These are phyloP conservation scores for Drosophila bipectinata DNA, from an alignment of 1,140 invertebrate genomes.

Conservation along the genomic window DNA sequence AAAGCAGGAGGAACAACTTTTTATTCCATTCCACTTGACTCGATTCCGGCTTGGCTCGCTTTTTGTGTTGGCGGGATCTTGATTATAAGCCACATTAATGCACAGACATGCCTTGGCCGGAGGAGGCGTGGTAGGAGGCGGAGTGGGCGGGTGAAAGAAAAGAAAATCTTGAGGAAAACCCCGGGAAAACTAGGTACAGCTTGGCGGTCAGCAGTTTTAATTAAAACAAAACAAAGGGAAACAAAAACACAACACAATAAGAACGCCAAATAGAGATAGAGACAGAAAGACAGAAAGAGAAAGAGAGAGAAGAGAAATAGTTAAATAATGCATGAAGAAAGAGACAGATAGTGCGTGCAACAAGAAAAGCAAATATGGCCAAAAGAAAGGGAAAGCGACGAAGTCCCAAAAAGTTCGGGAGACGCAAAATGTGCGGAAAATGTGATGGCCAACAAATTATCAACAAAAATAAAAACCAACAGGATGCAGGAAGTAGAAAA, in stretches of 20 bases:
- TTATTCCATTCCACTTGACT: conserved; percentile 46
- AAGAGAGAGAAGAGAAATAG: conserved; percentile 27
- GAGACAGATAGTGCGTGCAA: conserved; percentile 29
- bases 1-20: conserved; percentile 57
- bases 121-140: neutral
- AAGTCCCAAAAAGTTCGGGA: conserved; percentile 14
- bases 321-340: conserved; percentile 63
- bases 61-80: conserved; percentile 39
- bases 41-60: conserved; percentile 22
- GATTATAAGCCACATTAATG: conserved; percentile 82
- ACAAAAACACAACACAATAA: conserved; percentile 20
- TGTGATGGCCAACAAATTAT: conserved; percentile 77
- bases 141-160: neutral
- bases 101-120: conserved; percentile 67
- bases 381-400: neutral
- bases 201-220: conserved; percentile 76
- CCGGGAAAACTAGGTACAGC: conserved; percentile 14
- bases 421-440: conserved; percentile 65
- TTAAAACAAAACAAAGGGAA: conserved; percentile 72
- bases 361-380: conserved; percentile 16
- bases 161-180: conserved; percentile 26
- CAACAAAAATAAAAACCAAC: conserved; percentile 46
- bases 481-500: conserved; percentile 10
- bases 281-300: conserved; percentile 3
- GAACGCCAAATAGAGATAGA: neutral